Evolutionary conservation across 2,888 invertebrate species (phyloP), one percentile per base, ranked within the genome.

Genomic region (Alviniconcha strummeri): DNA sequence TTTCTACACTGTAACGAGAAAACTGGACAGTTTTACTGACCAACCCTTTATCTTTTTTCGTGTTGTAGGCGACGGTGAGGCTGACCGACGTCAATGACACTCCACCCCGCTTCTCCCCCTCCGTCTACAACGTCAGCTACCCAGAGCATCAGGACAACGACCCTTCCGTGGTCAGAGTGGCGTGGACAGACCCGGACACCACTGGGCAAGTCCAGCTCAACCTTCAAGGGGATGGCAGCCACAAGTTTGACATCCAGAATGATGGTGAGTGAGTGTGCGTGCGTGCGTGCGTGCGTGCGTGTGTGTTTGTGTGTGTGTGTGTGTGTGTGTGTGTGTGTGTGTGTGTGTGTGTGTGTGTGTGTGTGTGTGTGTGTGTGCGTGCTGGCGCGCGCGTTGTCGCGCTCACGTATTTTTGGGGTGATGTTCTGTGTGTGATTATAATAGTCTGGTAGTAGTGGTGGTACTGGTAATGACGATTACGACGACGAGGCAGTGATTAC

Each of bases 31-130:
- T n/a, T n/a, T n/a, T n/a, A n/a, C 69, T 69, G 69, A n/a, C 69
- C n/a, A 69, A 36, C n/a, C 17, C 6, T 69, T 69, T 69, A 11
- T 11, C 36, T 55, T 56, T 54, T 52, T 52, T 3, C 36, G 19
- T 75, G 64, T 78, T 17, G 4, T 83, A 85, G 85, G 84, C 84
- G 54, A 82, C 78, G 7, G 78, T 86, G 57, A 79, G 64, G 0
- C 96, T 98, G 82, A 94, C 97, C 93, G 98, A 98, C 94, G 97
- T 96, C 94, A 98, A 98, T 94, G 98, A 98, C 95, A 97, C 97
- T 91, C 97, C 98, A n/a, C 98, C 98, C 5, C 96, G 81, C 19
- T 98, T 98, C 94, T 95, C 96, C 89, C 96, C 97, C 92, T 95
- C 95, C 88, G 97, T 97, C 5, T 98, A 98, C 94, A 97, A 97